Evolutionary conservation across 1,140 invertebrate genomes (phyloP), one percentile per base, ranked within the genome.

Genomic region (Temnothorax curvispinosus): DNA sequence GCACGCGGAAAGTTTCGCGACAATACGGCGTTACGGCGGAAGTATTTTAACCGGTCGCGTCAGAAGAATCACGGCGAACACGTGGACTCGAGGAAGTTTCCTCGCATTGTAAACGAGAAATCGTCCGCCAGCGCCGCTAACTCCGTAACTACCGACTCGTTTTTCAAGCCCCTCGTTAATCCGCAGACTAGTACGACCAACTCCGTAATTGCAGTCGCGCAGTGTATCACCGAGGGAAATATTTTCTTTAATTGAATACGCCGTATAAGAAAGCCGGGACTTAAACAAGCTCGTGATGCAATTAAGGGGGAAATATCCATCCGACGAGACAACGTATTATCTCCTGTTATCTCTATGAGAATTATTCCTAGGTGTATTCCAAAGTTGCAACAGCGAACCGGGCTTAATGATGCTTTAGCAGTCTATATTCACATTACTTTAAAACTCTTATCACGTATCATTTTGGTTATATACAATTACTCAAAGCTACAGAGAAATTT

Each of bases 71-170:
- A 84, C 80, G 44, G 41, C 69, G 54, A 84, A 74, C 80, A 84
- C 80, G 80, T 84, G 80, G 80, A 74, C 41, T 84, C 54, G 69
- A 6, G 32, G 69, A 75, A 84, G 69, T 84, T 84, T 84, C 80
- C 54, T 75, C 80, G 80, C 80, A 84, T 84, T 84, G 80, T 84
- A 84, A 84, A 84, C 80, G 80, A 84, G 80, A 84, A 84, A 84
- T 84, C 56, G 80, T 84, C 80, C n/a, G 67, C 80, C 54, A 60
- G 69, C 69, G 11, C 69, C 44, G 80, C 80, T 84, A 84, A 84
- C 80, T 84, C 54, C 69, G 67, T 84, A 84, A 84, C 69, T 84
- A 84, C 69, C 52, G 80, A 75, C 69, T 84, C 80, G 80, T 84
- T 84, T 84, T 75, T 75, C 80, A 84, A 84, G 80, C 35, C 69